Evolutionary conservation across 2,888 invertebrate species (phyloP).

Genomic region (Pyrrhosoma nymphula): DNA sequence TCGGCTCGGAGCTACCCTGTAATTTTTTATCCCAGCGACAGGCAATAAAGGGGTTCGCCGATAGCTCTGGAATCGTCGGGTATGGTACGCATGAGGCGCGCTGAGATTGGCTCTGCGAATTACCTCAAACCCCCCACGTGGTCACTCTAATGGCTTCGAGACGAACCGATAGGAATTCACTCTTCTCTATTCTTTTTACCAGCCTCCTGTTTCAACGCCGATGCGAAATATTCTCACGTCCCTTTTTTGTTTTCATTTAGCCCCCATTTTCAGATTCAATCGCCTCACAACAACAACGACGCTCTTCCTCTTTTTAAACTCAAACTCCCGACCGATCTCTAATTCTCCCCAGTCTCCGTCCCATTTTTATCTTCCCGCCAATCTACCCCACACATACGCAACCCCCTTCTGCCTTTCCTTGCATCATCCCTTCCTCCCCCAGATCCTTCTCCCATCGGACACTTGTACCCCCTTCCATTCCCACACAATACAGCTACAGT

Average conservation of each 20-base stretch:
- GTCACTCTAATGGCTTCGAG: background rate
- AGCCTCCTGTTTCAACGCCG: background rate
- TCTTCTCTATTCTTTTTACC: background rate
- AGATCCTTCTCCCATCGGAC: background rate
- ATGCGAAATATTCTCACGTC: background rate
- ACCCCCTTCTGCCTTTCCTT: background rate
- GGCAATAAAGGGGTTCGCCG: too few species aligned
- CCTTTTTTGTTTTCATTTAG: constrained; percentile 4
- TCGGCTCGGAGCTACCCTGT: too few species aligned
- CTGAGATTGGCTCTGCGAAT: background rate
- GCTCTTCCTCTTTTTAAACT: background rate
- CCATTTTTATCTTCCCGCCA: background rate
- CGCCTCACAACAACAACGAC: background rate
- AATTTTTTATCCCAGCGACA: too few species aligned
- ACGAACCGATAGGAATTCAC: background rate
- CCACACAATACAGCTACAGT: background rate
- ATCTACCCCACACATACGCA: constrained; percentile 20
- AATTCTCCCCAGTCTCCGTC: background rate
- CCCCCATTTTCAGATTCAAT: constrained; percentile 18
- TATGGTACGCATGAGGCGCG: too few species aligned
- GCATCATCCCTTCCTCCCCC: background rate
- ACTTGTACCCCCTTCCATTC: background rate
- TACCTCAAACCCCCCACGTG: background rate
- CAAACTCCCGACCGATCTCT: background rate
- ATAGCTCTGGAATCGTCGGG: too few species aligned